Base-by-base conservation (phyloP, 2,797 vertebrate genomes). In the Podargus strigoides region DNA sequence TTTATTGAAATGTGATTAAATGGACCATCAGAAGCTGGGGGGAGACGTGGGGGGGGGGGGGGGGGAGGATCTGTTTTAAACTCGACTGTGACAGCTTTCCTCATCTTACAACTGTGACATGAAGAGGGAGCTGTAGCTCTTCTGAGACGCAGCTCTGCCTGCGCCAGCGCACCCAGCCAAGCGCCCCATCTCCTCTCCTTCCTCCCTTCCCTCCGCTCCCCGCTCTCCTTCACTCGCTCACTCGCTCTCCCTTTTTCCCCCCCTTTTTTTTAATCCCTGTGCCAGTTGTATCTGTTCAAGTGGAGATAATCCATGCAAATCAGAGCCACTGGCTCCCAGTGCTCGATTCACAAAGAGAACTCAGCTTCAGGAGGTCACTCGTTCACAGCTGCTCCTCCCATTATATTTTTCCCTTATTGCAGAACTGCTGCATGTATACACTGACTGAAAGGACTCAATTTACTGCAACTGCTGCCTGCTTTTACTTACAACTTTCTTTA, bases 271-370 rank as follows among this genome's bases (percentile, higher is more conserved):
- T 98, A 97, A 92, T 97, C 97, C 97, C 98, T 91, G 97, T 97
- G 97, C 98, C 97, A 98, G 98, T 99, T 98, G 98, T 98, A 98
- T 98, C 98, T 98, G 98, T 98, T 98, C 98, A 98, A 98, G 98
- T 98, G 98, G 98, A 98, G 98, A 98, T 99, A 99, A 99, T 99
- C 98, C 98, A 99, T 99, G 98, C 98, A 99, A 99, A 99, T 99
- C 98, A 98, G 98, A 97, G 98, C 98, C 98, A 97, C 97, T 97
- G 98, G 98, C 98, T 98, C 98, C 98, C 98, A 89, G 97, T 98
- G 98, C 98, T 98, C 97, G 98, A 98, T 98, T 98, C 98, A 99
- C 98, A 98, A 98, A 98, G 98, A 98, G 98, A 98, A 97, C 98
- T 98, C 97, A 97, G 98, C 98, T 98, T 98, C 98, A 98, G 98